These are phyloP conservation scores for Hipposideros armiger DNA, from an alignment of 2,113 vertebrate genomes.

Conservation along the genomic window DNA sequence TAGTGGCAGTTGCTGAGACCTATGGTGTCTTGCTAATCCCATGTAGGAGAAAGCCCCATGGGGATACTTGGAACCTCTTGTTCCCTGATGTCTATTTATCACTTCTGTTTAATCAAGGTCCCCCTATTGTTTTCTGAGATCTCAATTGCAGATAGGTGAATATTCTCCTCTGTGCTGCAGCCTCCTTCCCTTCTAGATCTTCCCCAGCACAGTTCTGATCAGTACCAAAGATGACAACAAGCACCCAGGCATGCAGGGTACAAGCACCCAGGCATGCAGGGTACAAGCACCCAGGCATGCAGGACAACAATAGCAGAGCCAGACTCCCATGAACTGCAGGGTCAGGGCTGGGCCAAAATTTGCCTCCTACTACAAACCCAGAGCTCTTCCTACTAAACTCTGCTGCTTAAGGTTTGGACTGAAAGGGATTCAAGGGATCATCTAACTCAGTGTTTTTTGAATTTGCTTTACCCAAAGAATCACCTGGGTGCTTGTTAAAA, in stretches of 20 bases:
- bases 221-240: not conserved
- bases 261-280: not conserved
- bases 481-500: not conserved
- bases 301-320: not conserved
- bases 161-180: too few species aligned
- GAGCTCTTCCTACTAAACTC: not conserved
- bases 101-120: not conserved
- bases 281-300: too few species aligned
- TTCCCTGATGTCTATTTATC: too few species aligned
- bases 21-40: not conserved
- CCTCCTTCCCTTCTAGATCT: not conserved
- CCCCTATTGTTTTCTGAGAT: not conserved
- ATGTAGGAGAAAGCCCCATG: not conserved
- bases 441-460: slow-evolving; percentile 6
- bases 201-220: not conserved
- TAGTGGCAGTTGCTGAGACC: not conserved
- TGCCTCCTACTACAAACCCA: not conserved
- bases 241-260: not conserved
- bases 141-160: not conserved
- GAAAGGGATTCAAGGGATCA: not conserved
- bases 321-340: too few species aligned
- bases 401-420: not conserved
- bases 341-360: not conserved
- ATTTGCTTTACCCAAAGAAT: not conserved
- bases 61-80: not conserved